A percentile compares a stretch with the other conserved stretches of the same genome.
Conservation (phyloP, 2,888 invertebrate species). For the Didymodactylos carnosus region DNA sequence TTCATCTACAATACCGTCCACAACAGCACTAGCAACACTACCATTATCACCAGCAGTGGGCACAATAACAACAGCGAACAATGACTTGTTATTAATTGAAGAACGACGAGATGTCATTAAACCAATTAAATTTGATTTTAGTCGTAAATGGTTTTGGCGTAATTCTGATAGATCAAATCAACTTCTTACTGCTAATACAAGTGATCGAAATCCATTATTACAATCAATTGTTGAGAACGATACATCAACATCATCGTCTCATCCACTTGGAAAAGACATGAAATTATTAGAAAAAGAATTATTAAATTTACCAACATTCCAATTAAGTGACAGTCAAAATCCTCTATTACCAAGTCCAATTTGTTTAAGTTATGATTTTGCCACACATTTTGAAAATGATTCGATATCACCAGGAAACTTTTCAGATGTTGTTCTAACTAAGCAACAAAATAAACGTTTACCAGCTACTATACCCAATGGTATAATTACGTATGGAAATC, state of each 20-base stretch:
- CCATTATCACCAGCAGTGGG: neutral
- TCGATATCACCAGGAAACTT: too few relatives aligned
- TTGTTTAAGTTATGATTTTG: neutral
- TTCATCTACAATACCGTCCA: neutral
- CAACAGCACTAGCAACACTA: neutral
- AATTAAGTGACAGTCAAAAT: constrained; percentile 1
- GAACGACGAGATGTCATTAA: too few relatives aligned
- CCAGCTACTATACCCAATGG: too few relatives aligned
- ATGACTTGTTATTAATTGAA: too few relatives aligned
- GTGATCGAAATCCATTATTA: neutral
- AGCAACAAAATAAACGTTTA: too few relatives aligned
- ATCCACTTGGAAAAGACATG: neutral
- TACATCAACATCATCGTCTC: neutral
- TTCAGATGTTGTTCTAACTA: too few relatives aligned
- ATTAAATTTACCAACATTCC: constrained; percentile 12
- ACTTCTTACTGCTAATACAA: neutral
- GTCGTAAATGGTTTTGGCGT: neutral
- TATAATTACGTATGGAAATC: too few relatives aligned
- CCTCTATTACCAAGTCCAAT: neutral
- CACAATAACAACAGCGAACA: neutral
- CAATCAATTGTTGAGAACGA: neutral
- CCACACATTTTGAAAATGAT: neutral
- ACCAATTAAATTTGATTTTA: too few relatives aligned
- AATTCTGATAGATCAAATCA: neutral
- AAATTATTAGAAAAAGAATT: constrained; percentile 5